Base-by-base conservation (phyloP, 2,888 invertebrate genomes). In the Apoda limacodes region DNA sequence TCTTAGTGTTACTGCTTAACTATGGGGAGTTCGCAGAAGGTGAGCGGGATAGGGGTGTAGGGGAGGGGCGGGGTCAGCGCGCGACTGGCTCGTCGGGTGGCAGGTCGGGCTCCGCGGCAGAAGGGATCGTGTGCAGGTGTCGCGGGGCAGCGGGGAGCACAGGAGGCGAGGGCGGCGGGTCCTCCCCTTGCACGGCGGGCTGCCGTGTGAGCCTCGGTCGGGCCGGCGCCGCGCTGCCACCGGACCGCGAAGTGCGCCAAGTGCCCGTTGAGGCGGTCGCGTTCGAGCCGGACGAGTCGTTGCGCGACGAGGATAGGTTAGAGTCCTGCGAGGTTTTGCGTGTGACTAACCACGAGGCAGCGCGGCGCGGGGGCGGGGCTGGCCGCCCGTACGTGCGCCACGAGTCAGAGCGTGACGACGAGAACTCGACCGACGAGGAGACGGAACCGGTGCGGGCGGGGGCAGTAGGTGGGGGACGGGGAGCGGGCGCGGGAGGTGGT, bases 301-400 rank as follows among this genome's bases (percentile, higher is more conserved):
- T 95, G 29, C 95, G 83, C 12, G 94, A 94, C 50, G 91, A 93
- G 25, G 93, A 93, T 43, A 95, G 74, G 68, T 93, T 95, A 4
- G 95, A 95, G 61, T 95, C 95, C 64, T 95, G 94, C 7, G 93
- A 93, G 0, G 94, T 92, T 71, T 95, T 95, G 30, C 94, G 82
- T n/a, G 93, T 92, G 13, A 94, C 90, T 37, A 93, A 78, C 94
- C 94, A 94, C 1, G 93, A 92, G 0, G 93, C 90, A 26, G 93
- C 90, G 43, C 93, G 83, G 30, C 93, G 82, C 53, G 92, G 88
- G 1, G 90, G 89, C 1, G 93, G 91, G 31, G 93, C 90, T 27
- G 90, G 87, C 46, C 92, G 91, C 17, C 85, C 85, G 93, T 94
- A 38, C 91, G 83, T 3, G 89, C 92, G 33, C 92, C 90, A 50